phyloP scores from a whole-genome alignment of 2,888 invertebrate species.

The Plusia festucae region DNA sequence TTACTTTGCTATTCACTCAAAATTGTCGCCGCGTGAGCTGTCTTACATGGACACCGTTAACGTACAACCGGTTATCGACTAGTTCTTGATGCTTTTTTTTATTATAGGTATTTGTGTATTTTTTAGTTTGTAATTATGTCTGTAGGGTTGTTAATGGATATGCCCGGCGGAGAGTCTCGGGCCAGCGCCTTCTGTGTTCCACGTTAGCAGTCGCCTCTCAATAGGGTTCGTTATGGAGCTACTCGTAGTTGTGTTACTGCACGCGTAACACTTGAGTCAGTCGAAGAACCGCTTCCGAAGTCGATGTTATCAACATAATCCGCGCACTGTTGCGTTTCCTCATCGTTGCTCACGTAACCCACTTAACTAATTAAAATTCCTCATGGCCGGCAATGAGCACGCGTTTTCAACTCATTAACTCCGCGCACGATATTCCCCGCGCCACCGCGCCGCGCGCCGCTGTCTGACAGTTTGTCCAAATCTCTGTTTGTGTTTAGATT shows the following conservation, averaged over 20 bases:
- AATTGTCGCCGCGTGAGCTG: slow-evolving; percentile 24
- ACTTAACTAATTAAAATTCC: slow-evolving; percentile 82
- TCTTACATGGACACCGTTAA: slow-evolving; percentile 15
- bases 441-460: slow-evolving; percentile 26
- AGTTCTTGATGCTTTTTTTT: slow-evolving; percentile 16
- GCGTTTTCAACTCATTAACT: slow-evolving; percentile 77
- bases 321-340: slow-evolving; percentile 72
- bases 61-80: slow-evolving; percentile 43
- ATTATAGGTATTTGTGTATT: slow-evolving; percentile 8
- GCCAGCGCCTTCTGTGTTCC: slow-evolving; percentile 37
- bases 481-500: slow-evolving; percentile 10
- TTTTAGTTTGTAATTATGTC: slow-evolving; percentile 12
- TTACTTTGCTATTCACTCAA: slow-evolving; percentile 4
- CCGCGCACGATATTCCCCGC: slow-evolving; percentile 53
- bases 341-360: slow-evolving; percentile 72
- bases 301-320: slow-evolving; percentile 64
- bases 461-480: slow-evolving; percentile 16
- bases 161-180: slow-evolving; percentile 26
- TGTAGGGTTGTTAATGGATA: slow-evolving; percentile 1
- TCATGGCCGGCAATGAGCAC: slow-evolving; percentile 74
- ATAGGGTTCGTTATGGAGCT: slow-evolving; percentile 13
- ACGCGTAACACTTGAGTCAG: slow-evolving; percentile 41
- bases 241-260: slow-evolving; percentile 40
- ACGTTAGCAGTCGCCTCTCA: slow-evolving; percentile 9
- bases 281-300: slow-evolving; percentile 57